Percentiles rank a stretch among this genome's conserved stretches.
Conservation (phyloP, 2,888 invertebrate genomes). For the Rhyacophila evoluta region DNA sequence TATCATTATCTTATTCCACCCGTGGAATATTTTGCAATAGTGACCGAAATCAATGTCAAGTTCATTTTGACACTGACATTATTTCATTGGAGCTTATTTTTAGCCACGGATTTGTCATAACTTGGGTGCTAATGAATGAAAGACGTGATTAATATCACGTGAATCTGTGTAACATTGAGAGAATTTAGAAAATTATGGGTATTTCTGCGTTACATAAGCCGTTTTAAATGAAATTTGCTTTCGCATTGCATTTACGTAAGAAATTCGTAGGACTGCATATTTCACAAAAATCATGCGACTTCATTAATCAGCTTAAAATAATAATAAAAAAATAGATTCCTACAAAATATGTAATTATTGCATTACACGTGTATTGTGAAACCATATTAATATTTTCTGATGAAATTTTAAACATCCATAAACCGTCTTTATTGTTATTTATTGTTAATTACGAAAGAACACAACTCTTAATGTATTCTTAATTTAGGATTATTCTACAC, state of each 20-base stretch:
- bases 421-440: too few relatives aligned
- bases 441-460: too few relatives aligned
- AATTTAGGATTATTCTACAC: too few relatives aligned
- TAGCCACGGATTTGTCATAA: background rate
- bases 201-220: background rate
- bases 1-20: too few relatives aligned
- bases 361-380: too few relatives aligned
- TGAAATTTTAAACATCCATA: too few relatives aligned
- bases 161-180: background rate
- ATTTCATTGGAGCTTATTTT: constrained; percentile 10
- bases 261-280: background rate
- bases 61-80: background rate
- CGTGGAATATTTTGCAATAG: background rate
- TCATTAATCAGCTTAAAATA: too few relatives aligned
- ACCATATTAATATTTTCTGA: too few relatives aligned
- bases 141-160: background rate
- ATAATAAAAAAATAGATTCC: too few relatives aligned
- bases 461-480: too few relatives aligned
- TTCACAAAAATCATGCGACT: too few relatives aligned
- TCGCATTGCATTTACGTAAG: background rate
- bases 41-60: background rate
- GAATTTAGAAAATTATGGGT: background rate
- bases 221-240: background rate
- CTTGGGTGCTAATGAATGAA: background rate
- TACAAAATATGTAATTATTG: too few relatives aligned